phyloP scores from a whole-genome alignment of 2,797 vertebrate genomes.

The Pelobates cultripes region DNA sequence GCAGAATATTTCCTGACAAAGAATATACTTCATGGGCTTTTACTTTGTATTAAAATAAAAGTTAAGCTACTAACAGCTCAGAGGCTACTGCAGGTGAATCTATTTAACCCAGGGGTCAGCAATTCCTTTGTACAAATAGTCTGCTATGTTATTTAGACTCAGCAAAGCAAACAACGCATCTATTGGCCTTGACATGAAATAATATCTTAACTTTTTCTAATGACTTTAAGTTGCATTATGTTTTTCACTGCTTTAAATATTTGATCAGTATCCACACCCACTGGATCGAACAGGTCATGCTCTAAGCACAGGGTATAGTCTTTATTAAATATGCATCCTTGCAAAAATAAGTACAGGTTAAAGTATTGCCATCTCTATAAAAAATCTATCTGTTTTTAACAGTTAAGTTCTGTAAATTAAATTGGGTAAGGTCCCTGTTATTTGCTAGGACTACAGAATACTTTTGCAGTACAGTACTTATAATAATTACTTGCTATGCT shows the following conservation, averaged over 20 bases:
- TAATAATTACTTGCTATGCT: no score
- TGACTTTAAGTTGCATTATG: constrained; percentile 23
- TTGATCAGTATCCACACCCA: not conserved
- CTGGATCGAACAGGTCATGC: not conserved
- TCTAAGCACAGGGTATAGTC: constrained; percentile 3
- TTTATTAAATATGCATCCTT: not conserved
- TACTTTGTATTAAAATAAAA: constrained; percentile 5
- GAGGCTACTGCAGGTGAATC: not conserved
- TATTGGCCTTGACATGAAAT: not conserved
- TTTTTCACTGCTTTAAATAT: constrained; percentile 8
- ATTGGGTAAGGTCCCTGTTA: no score
- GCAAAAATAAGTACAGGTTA: constrained; percentile 4
- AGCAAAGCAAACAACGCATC: not conserved
- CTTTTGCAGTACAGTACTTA: no score
- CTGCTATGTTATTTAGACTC: not conserved
- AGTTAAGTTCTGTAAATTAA: not conserved
- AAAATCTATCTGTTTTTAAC: not conserved
- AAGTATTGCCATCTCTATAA: constrained; percentile 5
- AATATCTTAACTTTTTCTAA: not conserved
- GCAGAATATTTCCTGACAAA: not conserved
- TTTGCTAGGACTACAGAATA: no score
- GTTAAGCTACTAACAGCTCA: not conserved
- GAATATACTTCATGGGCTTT: not conserved
- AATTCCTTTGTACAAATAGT: constrained; percentile 6
- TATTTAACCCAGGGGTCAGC: not conserved